Evolutionary conservation across 2,888 invertebrate species (phyloP).

Genomic region (Ormyrus thymus): DNA sequence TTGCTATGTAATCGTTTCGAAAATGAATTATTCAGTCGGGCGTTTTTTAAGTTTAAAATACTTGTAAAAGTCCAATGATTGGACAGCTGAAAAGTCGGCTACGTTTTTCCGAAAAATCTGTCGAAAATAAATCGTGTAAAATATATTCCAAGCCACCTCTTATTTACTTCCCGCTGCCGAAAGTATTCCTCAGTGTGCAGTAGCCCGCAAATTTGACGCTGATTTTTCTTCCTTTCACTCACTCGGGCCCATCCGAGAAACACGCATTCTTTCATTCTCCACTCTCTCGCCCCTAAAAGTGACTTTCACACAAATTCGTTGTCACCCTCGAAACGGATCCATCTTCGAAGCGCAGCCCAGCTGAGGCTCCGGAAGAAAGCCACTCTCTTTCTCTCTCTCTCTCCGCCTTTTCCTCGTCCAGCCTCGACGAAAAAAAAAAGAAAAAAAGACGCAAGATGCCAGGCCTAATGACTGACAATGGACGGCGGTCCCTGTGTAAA

Average conservation of each 20-base stretch:
- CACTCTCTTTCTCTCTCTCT: constrained; percentile 7
- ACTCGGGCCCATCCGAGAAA: neutral
- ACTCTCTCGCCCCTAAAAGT: neutral
- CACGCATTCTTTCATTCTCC: neutral
- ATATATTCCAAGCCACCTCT: too few species aligned
- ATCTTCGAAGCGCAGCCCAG: constrained; percentile 35
- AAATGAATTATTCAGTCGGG: too few species aligned
- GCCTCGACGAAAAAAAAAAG: neutral
- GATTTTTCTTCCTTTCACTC: constrained; percentile 16
- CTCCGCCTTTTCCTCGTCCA: neutral
- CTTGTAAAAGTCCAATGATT: too few species aligned
- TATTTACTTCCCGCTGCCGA: too few species aligned
- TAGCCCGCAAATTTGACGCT: constrained; percentile 25
- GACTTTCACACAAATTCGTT: constrained; percentile 42
- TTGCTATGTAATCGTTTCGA: too few species aligned
- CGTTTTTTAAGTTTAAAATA: too few species aligned
- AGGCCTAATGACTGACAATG: constrained; percentile 19
- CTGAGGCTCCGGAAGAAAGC: constrained; percentile 33
- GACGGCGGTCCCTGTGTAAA: constrained; percentile 31
- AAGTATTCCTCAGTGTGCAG: too few species aligned
- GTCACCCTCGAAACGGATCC: constrained; percentile 33
- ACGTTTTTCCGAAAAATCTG: too few species aligned
- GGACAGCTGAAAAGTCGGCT: too few species aligned
- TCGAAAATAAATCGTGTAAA: too few species aligned
- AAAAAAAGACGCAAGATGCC: neutral